Base-by-base conservation (phyloP, 2,113 vertebrate genomes). In the Lasiurus borealis region DNA sequence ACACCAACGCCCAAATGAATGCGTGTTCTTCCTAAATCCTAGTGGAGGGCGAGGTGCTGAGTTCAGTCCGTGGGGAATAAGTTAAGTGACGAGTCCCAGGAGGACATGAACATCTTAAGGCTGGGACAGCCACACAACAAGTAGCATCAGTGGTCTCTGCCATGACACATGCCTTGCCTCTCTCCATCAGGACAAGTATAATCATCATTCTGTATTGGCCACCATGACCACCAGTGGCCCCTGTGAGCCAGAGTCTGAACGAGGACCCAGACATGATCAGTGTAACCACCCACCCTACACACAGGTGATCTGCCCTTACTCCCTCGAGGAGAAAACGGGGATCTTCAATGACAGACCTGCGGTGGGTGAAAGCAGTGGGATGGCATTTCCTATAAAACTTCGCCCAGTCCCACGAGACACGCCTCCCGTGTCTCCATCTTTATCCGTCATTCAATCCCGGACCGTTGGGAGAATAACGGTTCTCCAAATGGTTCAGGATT, bases 361-460 rank as follows among this genome's bases (percentile, higher is more conserved):
- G 36, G 34, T 19, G n/a, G 71, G 68, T 29, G 6, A 87, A n/a
- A 50, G 44, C 34, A 18, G 69, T 0, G 18, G 54, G 21, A 7
- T 59, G 3, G 59, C n/a, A 14, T 31, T 31, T 87, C 59, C 68
- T 29, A 0, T 0, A 59, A 59, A 62, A 9, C 31, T 12, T 12
- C 2, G 0, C 11, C 59, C 36, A 25, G 73, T n/a, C 44, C 29
- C 25, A 0, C 2, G 18, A 36, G 16, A 48, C 21, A 2, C 0
- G 48, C n/a, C 73, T 66, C 25, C 46, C 27, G 2, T 68, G 59
- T 27, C 59, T 0, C 18, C n/a, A 21, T 3, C 59, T 7, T 8
- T 1, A 12, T 21, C 15, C 1, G 13, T 4, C 11, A 31, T 4
- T 27, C 8, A 27, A 81, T 36, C 46, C 29, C 54, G 40, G 44